Base-by-base conservation (phyloP, 1,140 invertebrate genomes). In the Zophobas morio region DNA sequence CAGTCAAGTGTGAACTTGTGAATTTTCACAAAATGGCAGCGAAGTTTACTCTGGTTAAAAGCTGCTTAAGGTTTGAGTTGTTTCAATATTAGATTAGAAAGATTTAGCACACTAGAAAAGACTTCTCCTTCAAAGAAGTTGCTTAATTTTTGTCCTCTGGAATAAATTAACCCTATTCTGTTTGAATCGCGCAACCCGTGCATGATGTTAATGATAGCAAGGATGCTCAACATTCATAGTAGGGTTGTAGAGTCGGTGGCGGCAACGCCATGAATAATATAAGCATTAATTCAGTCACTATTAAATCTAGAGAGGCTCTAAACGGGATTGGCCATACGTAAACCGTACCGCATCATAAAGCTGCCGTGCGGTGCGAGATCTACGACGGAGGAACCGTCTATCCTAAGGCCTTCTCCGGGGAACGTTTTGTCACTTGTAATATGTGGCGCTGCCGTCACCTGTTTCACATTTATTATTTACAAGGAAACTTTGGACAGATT, bases 241-340 rank as follows among this genome's bases (percentile, higher is more conserved):
- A 36, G 60, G 60, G 60, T 42, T 66, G 42, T 60, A 51, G 54
- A 70, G 72, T 63, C 75, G 77, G 70, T 70, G 70, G 47, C 54
- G 70, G 60, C 63, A 57, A 53, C 54, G 63, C 66, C 66, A 78
- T 78, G 77, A 78, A 78, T 78, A 78, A 78, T 75, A 78, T 66
- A 78, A 74, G 51, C 53, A 40, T 51, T 74, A 74, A 70, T 73
- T 53, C 57, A 75, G 74, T 75, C 77, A 75, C 73, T 78, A 78
- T 78, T 66, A 75, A 75, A 78, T 78, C 57, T 74, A 57, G 49
- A 78, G 56, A 72, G 77, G 76, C 66, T 74, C 60, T 66, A 66
- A 66, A 66, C 60, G 60, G 60, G 60, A 66, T 66, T 66, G 60
- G 60, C 60, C 60, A 66, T 66, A 66, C 60, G 60, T 66, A 66